Evolutionary conservation across 2,113 vertebrate genomes (phyloP).

Genomic region (Dolichallabes microphthalmus): DNA sequence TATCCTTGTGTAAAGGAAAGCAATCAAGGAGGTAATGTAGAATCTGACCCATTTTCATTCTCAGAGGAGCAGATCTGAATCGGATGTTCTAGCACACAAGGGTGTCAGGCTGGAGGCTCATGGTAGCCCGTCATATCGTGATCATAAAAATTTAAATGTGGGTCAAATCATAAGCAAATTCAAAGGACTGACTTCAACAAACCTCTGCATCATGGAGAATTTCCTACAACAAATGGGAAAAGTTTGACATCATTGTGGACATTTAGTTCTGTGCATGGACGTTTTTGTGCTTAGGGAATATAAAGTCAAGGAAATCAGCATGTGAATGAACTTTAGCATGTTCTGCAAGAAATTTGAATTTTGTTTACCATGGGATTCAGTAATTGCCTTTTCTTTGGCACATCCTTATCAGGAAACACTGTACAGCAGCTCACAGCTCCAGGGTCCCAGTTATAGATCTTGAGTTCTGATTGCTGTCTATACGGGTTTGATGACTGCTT

Average conservation of each 20-base stretch:
- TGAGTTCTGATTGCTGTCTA: neutral
- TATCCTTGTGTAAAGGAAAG: neutral
- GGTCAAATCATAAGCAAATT: slow-evolving; percentile 23
- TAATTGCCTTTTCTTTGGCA: neutral
- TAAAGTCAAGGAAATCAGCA: neutral
- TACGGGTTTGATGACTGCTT: neutral
- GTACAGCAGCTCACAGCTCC: neutral
- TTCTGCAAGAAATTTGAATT: neutral
- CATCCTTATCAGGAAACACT: neutral
- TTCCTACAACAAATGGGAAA: neutral
- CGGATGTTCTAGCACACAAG: slow-evolving; percentile 37
- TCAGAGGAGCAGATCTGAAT: slow-evolving; percentile 39
- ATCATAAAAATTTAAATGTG: slow-evolving; percentile 26
- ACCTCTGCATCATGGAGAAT: neutral
- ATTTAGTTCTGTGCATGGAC: no score
- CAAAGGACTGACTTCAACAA: neutral
- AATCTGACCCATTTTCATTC: slow-evolving; percentile 36
- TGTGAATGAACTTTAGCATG: neutral
- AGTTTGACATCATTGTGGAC: neutral
- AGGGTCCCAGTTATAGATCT: neutral
- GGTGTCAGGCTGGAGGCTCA: slow-evolving; percentile 17
- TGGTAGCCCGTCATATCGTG: slow-evolving; percentile 21
- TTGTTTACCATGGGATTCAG: neutral
- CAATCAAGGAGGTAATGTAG: slow-evolving; percentile 28
- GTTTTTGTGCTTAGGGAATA: neutral